Conservation (phyloP, 1,140 invertebrate species). For the Drosophila persimilis region DNA sequence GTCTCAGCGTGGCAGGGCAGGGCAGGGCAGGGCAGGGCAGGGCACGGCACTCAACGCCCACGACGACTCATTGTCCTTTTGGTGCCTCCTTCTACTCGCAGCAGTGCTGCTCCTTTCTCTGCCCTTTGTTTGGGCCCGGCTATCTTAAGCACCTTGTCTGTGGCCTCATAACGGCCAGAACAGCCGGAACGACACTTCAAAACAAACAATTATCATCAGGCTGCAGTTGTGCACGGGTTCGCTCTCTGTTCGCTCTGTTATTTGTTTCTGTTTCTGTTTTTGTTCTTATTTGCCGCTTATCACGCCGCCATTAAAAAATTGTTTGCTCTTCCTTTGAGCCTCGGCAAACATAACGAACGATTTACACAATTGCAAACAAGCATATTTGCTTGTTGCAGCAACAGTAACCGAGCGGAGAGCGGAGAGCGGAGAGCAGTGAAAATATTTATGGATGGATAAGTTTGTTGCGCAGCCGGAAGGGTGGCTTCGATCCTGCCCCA, state of each 20-base stretch:
- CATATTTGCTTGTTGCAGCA: conserved; percentile 50
- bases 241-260: conserved; percentile 16
- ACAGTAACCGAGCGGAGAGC: conserved; percentile 15
- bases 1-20: conserved; percentile 3
- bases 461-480: conserved; percentile 29
- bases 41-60: conserved; percentile 19
- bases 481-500: too few species aligned
- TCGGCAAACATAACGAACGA: conserved; percentile 45
- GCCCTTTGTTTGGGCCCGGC: conserved; percentile 22
- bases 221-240: conserved; percentile 32
- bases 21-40: too few species aligned
- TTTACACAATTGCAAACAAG: conserved; percentile 44
- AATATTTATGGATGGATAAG: conserved; percentile 51
- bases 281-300: conserved; percentile 53
- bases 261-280: background rate
- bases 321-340: conserved; percentile 48
- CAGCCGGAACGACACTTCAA: conserved; percentile 4
- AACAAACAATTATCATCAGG: conserved; percentile 47
- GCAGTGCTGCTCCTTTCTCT: conserved; percentile 12
- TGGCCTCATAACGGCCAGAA: conserved; percentile 13
- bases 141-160: conserved; percentile 53
- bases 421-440: conserved; percentile 9
- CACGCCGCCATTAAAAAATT: conserved; percentile 59
- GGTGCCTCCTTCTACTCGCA: background rate
- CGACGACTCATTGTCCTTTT: conserved; percentile 42